A percentile compares a stretch with the other conserved stretches of the same genome.
phyloP scores from a whole-genome alignment of 2,888 invertebrate species.

The Drepanosiphum platanoidis region DNA sequence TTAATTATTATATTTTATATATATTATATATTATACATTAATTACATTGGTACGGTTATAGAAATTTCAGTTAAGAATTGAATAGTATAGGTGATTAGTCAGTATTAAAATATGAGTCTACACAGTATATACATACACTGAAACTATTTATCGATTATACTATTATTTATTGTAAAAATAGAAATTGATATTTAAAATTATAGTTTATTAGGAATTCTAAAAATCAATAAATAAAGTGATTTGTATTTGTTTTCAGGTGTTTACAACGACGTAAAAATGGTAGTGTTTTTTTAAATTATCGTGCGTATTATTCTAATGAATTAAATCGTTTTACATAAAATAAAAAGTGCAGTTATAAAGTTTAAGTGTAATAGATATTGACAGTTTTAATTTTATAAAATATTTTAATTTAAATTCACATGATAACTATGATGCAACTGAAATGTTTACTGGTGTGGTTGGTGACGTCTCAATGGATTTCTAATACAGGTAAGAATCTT shows the following conservation, averaged over 20 bases:
- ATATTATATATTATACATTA: too few species aligned
- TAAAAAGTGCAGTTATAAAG: neutral
- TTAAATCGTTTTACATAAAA: neutral
- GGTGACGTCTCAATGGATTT: slow-evolving; percentile 50
- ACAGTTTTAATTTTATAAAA: neutral
- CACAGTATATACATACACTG: too few species aligned
- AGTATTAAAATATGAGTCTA: too few species aligned
- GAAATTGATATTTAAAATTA: too few species aligned
- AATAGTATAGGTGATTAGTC: too few species aligned
- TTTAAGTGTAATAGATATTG: neutral
- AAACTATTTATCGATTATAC: too few species aligned
- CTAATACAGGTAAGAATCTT: slow-evolving; percentile 41
- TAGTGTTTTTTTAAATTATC: slow-evolving; percentile 17
- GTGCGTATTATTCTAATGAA: neutral
- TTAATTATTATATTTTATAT: too few species aligned
- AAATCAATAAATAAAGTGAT: neutral
- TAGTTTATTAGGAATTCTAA: too few species aligned
- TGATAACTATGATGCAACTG: slow-evolving; percentile 16
- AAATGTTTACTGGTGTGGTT: slow-evolving; percentile 9
- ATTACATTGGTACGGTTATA: too few species aligned
- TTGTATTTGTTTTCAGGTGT: slow-evolving; percentile 26
- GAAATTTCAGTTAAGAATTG: too few species aligned
- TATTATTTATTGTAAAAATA: too few species aligned
- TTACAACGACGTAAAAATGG: neutral
- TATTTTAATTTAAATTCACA: slow-evolving; percentile 19